Percentiles rank a stretch among this genome's conserved stretches.
phyloP scores from a whole-genome alignment of 1,140 invertebrate species.

The Drosophila truncata region DNA sequence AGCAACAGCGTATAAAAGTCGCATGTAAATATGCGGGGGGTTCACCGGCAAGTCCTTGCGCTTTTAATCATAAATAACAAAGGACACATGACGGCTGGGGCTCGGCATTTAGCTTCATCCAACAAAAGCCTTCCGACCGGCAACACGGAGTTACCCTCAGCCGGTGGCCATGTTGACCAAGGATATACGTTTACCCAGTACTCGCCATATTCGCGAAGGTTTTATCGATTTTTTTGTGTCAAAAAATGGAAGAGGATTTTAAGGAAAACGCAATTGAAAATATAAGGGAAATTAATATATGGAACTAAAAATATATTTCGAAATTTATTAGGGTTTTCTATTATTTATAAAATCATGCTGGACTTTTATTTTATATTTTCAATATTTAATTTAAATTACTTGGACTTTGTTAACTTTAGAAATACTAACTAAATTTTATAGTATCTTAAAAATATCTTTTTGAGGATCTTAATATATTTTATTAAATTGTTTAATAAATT shows the following conservation, averaged over 20 bases:
- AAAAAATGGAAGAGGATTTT: slow-evolving; percentile 1
- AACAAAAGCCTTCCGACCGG: slow-evolving; percentile 64
- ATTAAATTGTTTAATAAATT: neutral
- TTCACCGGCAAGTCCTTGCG: slow-evolving; percentile 72
- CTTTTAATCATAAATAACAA: slow-evolving; percentile 83
- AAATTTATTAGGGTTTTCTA: no score
- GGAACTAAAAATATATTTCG: no score
- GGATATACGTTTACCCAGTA: slow-evolving; percentile 22
- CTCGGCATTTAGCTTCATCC: slow-evolving; percentile 72
- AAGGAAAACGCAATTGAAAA: neutral
- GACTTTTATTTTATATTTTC: no score
- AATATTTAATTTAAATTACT: no score
- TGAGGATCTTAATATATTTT: accelerated
- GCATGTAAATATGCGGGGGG: slow-evolving; percentile 49
- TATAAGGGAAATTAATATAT: neutral
- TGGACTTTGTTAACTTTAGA: no score
- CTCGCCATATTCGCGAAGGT: neutral
- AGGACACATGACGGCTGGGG: slow-evolving; percentile 75
- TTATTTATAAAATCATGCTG: no score
- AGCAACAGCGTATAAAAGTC: neutral
- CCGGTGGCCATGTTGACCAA: slow-evolving; percentile 63
- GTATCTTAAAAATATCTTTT: neutral
- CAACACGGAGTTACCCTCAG: slow-evolving; percentile 38
- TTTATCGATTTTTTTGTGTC: neutral
- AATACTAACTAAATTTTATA: no score